A percentile compares a stretch with the other conserved stretches of the same genome.
These are phyloP conservation scores for Heliconius ismenius DNA, from an alignment of 2,888 invertebrate genomes.

Conservation along the genomic window DNA sequence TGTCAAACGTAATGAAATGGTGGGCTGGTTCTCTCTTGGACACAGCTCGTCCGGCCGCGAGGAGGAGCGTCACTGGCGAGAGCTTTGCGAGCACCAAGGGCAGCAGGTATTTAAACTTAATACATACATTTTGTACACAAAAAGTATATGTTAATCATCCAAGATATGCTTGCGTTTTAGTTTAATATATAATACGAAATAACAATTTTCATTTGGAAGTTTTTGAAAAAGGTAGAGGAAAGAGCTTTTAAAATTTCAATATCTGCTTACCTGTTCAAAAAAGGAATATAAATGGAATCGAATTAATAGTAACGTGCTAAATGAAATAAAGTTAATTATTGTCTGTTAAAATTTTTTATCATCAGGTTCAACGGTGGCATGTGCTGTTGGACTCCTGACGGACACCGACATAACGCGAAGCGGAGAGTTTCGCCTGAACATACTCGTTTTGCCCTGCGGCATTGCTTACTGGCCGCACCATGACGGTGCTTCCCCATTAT, in stretches of 20 bases:
- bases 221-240: too few relatives aligned
- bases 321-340: not conserved
- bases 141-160: too few relatives aligned
- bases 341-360: too few relatives aligned
- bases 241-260: too few relatives aligned
- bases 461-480: slow-evolving; percentile 46
- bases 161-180: too few relatives aligned
- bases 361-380: slow-evolving; percentile 95
- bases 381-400: slow-evolving; percentile 90
- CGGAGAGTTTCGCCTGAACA: slow-evolving; percentile 56
- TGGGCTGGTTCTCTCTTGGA: slow-evolving; percentile 97
- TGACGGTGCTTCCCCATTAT: slow-evolving; percentile 41
- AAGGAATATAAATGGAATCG: too few relatives aligned
- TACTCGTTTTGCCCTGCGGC: slow-evolving; percentile 39
- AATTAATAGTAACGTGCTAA: not conserved
- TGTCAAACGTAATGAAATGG: slow-evolving; percentile 96
- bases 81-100: slow-evolving; percentile 93
- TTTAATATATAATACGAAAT: too few relatives aligned
- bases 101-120: slow-evolving; percentile 85
- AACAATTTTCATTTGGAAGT: too few relatives aligned
- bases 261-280: too few relatives aligned
- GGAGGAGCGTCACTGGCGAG: slow-evolving; percentile 95
- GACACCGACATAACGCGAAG: slow-evolving; percentile 64
- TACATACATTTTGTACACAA: too few relatives aligned
- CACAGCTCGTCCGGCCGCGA: slow-evolving; percentile 95